Conservation (phyloP, 2,113 vertebrate species). For the Tragelaphus buxtoni region DNA sequence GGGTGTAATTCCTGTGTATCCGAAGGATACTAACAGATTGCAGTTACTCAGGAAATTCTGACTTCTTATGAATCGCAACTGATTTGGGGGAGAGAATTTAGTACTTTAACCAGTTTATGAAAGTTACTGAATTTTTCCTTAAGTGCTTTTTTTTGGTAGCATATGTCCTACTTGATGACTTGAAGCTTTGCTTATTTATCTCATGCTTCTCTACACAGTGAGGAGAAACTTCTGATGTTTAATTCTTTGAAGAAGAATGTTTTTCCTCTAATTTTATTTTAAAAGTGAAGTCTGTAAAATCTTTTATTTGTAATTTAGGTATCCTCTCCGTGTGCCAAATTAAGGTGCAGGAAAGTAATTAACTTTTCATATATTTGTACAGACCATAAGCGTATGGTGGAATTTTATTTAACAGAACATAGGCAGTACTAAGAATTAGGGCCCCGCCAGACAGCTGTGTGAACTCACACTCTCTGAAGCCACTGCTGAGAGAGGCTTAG, state of each 20-base stretch:
- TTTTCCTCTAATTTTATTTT: not conserved
- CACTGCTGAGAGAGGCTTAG: not conserved
- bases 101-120: not conserved
- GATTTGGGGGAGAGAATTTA: not conserved
- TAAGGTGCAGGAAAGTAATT: not conserved
- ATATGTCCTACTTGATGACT: not conserved
- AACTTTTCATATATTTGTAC: not conserved
- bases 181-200: not conserved
- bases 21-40: not conserved
- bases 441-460: not conserved
- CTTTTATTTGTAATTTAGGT: not conserved
- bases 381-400: not conserved
- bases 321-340: not conserved
- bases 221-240: not conserved
- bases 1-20: not conserved
- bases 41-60: not conserved
- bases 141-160: not conserved
- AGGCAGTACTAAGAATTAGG: not conserved
- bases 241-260: not conserved
- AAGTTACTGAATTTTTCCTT: slow-evolving; percentile 11
- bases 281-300: not conserved
- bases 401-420: not conserved
- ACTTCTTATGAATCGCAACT: not conserved
- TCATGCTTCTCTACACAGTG: not conserved
- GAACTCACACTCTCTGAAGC: not conserved